Evolutionary conservation across 2,797 vertebrate species (phyloP).

Genomic region (Fistularia tabacaria): DNA sequence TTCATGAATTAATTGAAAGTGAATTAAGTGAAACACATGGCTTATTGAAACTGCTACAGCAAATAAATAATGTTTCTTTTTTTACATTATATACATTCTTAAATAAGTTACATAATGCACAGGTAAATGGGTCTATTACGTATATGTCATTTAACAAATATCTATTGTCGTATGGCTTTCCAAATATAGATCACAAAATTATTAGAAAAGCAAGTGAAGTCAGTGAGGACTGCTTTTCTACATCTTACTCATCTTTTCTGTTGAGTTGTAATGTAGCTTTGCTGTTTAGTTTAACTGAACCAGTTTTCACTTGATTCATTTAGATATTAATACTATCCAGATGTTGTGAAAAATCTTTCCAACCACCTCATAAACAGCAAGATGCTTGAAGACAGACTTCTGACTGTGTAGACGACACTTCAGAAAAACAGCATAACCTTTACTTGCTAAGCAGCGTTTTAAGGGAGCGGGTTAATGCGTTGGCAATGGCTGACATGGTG

Average conservation of each 20-base stretch:
- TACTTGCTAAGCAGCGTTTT: slow-evolving; percentile 98
- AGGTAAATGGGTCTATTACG: slow-evolving; percentile 65
- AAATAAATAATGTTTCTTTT: slow-evolving; percentile 63
- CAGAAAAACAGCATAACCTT: slow-evolving; percentile 57
- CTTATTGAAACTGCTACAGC: slow-evolving; percentile 64
- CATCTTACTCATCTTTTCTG: slow-evolving; percentile 29
- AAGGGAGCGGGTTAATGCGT: slow-evolving; percentile 97
- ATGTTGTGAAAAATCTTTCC: slow-evolving; percentile 30
- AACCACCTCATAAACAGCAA: slow-evolving; percentile 51
- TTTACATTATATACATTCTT: slow-evolving; percentile 79
- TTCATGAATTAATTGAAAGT: slow-evolving; percentile 50
- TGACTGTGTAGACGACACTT: slow-evolving; percentile 61
- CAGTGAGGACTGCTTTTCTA: slow-evolving; percentile 46
- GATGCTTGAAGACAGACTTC: slow-evolving; percentile 64
- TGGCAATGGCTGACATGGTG: slow-evolving; percentile 95
- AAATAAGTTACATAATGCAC: slow-evolving; percentile 89
- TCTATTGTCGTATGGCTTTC: slow-evolving; percentile 87
- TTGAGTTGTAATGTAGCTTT: slow-evolving; percentile 1
- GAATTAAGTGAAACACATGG: slow-evolving; percentile 56
- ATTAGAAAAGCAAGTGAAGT: slow-evolving; percentile 54
- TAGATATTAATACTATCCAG: slow-evolving; percentile 27
- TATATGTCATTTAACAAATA: slow-evolving; percentile 66
- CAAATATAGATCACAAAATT: slow-evolving; percentile 82
- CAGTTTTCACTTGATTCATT: slow-evolving; percentile 11
- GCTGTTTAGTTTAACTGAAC: slow-evolving; percentile 17